Conservation (phyloP, 2,113 vertebrate species). For the Euleptes europaea region DNA sequence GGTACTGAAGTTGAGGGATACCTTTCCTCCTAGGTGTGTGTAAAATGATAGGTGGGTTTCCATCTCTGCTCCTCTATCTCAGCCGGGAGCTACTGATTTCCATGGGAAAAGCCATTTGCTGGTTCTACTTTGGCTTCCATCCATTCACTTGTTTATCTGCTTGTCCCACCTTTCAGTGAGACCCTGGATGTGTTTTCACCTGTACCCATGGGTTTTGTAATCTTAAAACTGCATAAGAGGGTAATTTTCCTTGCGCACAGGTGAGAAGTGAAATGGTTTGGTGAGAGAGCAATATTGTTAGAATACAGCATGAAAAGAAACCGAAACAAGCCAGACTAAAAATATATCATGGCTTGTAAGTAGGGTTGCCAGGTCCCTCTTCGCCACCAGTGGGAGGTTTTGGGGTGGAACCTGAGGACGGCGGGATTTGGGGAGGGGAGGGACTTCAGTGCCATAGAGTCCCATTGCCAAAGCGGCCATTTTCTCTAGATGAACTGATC, state of each 20-base stretch:
- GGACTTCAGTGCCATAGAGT: no score
- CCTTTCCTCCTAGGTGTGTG: background rate
- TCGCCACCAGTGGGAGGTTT: no score
- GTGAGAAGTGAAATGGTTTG: background rate
- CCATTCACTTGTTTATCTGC: no score
- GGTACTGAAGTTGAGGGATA: accelerated
- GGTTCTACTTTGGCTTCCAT: no score
- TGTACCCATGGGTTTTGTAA: background rate
- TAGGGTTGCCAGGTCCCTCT: no score
- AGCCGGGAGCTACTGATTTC: background rate
- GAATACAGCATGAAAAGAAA: background rate
- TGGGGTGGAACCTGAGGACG: no score
- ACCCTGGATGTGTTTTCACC: background rate
- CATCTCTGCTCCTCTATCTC: background rate
- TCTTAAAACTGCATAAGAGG: background rate
- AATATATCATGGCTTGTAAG: background rate
- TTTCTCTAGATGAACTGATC: no score
- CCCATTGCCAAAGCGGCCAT: no score
- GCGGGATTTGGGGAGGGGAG: no score
- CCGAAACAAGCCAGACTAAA: background rate
- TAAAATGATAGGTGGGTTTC: background rate
- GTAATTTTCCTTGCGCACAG: background rate
- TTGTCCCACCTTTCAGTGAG: no score
- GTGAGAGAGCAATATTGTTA: accelerated
- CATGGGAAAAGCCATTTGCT: background rate